Percentiles rank a stretch among this genome's conserved stretches.
These are phyloP conservation scores for Sarcoramphus papa DNA, from an alignment of 2,797 vertebrate genomes.

Conservation along the genomic window DNA sequence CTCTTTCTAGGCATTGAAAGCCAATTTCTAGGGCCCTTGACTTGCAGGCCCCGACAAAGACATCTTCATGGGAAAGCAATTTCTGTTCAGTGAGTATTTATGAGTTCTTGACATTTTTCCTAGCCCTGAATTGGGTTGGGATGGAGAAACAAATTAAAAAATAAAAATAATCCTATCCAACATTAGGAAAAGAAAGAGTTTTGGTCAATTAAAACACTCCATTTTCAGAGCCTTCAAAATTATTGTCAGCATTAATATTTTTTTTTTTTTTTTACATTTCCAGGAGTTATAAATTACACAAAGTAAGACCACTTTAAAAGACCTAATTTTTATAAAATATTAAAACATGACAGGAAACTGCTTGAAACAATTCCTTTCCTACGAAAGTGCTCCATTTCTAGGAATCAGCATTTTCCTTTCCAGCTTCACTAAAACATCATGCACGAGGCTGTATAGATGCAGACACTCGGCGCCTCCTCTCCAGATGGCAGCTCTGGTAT, in stretches of 20 bases:
- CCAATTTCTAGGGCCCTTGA: neutral
- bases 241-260: neutral
- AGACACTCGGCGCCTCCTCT: rapidly evolving
- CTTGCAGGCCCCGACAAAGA: neutral
- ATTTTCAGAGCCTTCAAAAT: neutral
- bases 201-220: neutral
- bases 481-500: neutral
- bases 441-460: neutral
- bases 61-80: neutral
- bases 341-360: neutral
- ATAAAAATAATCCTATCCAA: neutral
- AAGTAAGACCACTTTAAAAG: neutral
- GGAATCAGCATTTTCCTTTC: neutral
- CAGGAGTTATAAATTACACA: neutral
- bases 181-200: neutral
- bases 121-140: neutral
- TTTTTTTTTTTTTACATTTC: neutral
- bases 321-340: neutral
- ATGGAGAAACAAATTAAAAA: neutral
- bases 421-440: neutral
- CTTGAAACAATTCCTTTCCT: neutral
- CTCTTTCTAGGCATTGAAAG: neutral
- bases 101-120: neutral
- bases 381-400: neutral
- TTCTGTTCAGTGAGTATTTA: neutral